Evolutionary conservation across 2,888 invertebrate genomes (phyloP), one percentile per base, ranked within the genome.

Genomic region (Noctua janthina): DNA sequence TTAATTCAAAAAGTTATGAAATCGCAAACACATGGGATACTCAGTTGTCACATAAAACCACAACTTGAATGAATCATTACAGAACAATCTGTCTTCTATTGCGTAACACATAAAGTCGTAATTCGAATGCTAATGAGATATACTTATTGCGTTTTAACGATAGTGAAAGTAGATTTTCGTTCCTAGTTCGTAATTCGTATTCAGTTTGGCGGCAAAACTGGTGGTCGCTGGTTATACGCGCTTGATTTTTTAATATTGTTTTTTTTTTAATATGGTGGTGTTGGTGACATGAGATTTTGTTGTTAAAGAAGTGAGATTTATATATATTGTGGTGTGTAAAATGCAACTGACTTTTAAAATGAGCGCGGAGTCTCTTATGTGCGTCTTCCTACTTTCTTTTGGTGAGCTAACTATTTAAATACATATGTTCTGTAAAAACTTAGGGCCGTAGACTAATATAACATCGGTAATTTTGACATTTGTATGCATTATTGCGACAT

Each of bases 171-270:
- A 54, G 49, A 35, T 76, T 79, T 68, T 76, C 84, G 87, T 84
- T 85, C 79, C 77, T 86, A 74, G 78, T 89, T 90, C 76, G 89
- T 86, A 74, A 76, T 89, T 90, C 76, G 89, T 84, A 91, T 88
- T 94, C 93, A 96, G 96, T 96, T 95, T 96, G 94, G 95, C 95
- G 96, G 94, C 90, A 95, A 95, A 95, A 88, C 82, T 85, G 74
- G 74, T 81, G 59, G 80, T 75, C 81, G 82, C 62, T 87, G 86
- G 87, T 88, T 78, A 72, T 70, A 88, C 81, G 88, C 81, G 87
- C 87, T 88, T 71, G 46, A 79, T 79, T 77, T 85, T 85, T 74
- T 64, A 64, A 83, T 35, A 64, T 76, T 79, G 67, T 70, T 54
- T 49, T 59, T 85, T 75, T 77, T 79, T 69, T 68, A 79, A 82